A percentile compares a stretch with the other conserved stretches of the same genome.
phyloP scores from a whole-genome alignment of 2,888 invertebrate species.

The Brachyptera risi region DNA sequence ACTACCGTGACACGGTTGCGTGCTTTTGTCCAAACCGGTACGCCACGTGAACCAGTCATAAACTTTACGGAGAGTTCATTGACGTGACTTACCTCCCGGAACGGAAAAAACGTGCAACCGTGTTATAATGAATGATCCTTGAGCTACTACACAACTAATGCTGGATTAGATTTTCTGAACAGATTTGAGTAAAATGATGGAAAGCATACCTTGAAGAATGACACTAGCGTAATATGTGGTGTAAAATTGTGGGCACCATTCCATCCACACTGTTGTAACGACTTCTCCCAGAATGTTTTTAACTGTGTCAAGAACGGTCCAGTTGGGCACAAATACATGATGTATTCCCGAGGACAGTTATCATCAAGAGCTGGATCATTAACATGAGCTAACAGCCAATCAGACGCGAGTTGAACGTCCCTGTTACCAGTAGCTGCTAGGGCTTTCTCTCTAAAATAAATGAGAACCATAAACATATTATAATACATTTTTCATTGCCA shows the following conservation, averaged over 20 bases:
- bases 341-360: constrained; percentile 75
- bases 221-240: constrained; percentile 85
- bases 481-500: too few relatives aligned
- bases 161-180: too few relatives aligned
- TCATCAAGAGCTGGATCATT: constrained; percentile 78
- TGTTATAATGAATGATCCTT: too few relatives aligned
- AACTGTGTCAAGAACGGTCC: constrained; percentile 68
- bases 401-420: constrained; percentile 82
- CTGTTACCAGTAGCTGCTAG: constrained; percentile 85
- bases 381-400: constrained; percentile 87
- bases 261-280: constrained; percentile 70
- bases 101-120: too few relatives aligned
- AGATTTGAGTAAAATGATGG: too few relatives aligned
- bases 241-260: constrained; percentile 88
- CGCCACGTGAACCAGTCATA: not conserved
- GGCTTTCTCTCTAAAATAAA: constrained; percentile 70
- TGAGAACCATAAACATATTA: too few relatives aligned
- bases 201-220: constrained; percentile 87
- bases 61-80: too few relatives aligned
- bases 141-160: too few relatives aligned
- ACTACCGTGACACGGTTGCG: too few relatives aligned
- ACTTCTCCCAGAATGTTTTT: constrained; percentile 73
- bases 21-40: too few relatives aligned
- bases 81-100: too few relatives aligned
- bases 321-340: constrained; percentile 81